These are phyloP conservation scores for Unio pictorum DNA, from an alignment of 2,888 invertebrate genomes.

Conservation along the genomic window DNA sequence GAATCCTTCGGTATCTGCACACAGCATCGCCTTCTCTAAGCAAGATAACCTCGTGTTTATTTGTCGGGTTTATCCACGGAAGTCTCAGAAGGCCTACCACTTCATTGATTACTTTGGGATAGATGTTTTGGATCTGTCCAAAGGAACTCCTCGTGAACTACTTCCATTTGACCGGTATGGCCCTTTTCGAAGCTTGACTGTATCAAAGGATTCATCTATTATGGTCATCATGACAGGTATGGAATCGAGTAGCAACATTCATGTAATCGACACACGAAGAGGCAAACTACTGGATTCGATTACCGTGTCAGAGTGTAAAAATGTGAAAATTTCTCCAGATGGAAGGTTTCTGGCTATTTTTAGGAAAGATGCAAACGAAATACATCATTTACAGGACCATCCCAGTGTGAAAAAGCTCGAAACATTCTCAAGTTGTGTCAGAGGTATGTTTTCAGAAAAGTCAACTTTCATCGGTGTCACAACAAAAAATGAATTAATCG, in stretches of 20 bases:
- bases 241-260: slow-evolving; percentile 12
- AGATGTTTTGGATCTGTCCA: slow-evolving; percentile 31
- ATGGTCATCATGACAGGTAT: slow-evolving; percentile 22
- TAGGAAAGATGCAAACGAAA: not conserved
- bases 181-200: slow-evolving; percentile 16
- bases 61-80: slow-evolving; percentile 28
- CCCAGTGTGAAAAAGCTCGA: slow-evolving; percentile 18
- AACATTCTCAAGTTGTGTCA: slow-evolving; percentile 12
- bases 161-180: slow-evolving; percentile 35
- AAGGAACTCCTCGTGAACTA: slow-evolving; percentile 13
- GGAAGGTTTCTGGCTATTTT: slow-evolving; percentile 32
- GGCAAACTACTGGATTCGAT: slow-evolving; percentile 17
- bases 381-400: not conserved
- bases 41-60: slow-evolving; percentile 28
- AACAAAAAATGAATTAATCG: slow-evolving; percentile 13
- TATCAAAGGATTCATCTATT: slow-evolving; percentile 26
- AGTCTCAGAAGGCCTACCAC: slow-evolving; percentile 45
- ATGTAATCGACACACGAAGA: slow-evolving; percentile 15
- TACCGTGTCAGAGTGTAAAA: slow-evolving; percentile 14
- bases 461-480: slow-evolving; percentile 28
- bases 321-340: slow-evolving; percentile 20
- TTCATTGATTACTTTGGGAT: slow-evolving; percentile 54
- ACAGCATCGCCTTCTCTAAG: slow-evolving; percentile 23
- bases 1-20: slow-evolving; percentile 18
- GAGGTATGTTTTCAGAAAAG: slow-evolving; percentile 30